Evolutionary conservation across 2,797 vertebrate genomes (phyloP), one percentile per base, ranked within the genome.

Genomic region (Lophura swinhoii): DNA sequence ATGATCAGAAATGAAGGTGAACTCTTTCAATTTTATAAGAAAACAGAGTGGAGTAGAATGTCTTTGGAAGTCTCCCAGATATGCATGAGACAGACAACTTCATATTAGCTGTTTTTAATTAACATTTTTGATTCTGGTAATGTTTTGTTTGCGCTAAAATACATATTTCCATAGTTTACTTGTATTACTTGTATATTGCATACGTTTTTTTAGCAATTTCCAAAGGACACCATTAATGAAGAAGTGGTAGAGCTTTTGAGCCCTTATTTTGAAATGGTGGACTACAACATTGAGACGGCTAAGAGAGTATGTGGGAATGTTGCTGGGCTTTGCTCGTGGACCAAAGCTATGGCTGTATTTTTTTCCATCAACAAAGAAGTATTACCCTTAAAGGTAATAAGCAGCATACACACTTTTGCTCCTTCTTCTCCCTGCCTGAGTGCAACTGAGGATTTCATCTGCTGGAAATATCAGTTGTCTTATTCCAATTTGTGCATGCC

Each of bases 321-420:
- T 88, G 98, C 99, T 1, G 99, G 99, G 39, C 98, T 99, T 76
- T 99, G 99, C 79, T 99, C 99, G 20, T 99, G 99, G 99, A 99
- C 99, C 16, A 99, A 99, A 98, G 98, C 99, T 49, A 99, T 99
- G 99, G 98, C 98, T 11, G 96, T 98, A 14, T 99, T 99, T 97
- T 99, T 99, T 96, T 98, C 99, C 68, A 99, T 99, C 93, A 99
- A 99, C 97, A 99, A 99, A 96, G 99, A 99, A 96, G 99, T 99
- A 66, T 97, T 99, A 59, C 99, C 99, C 75, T 97, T 99, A 94
- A 99, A 99, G 98, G 99, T 99, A 97, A 67, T 17, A 43, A 43
- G 23, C 24, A 12, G 73, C 24, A 12, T 24, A 44, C 23, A 15
- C 29, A 70, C 1, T 6, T 62, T 73, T 53, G 3, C 18, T 77